Evolutionary conservation across 2,797 vertebrate species (phyloP).

Genomic region (Rhinophrynus dorsalis): DNA sequence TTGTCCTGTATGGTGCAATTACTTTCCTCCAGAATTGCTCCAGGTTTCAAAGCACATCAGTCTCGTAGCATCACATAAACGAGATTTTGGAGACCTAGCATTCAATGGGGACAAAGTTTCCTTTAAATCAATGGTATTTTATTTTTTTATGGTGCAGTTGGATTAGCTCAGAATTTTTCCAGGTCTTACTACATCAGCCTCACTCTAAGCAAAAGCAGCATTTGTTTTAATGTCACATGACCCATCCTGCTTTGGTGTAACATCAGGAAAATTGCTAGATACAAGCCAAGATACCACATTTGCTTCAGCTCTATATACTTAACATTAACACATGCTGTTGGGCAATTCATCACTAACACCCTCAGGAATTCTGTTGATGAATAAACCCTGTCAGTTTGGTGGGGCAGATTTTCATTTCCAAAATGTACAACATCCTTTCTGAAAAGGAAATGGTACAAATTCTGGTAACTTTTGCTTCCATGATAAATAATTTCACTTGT

Average conservation of each 20-base stretch:
- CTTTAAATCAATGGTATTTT: too few species aligned
- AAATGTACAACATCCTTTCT: background rate
- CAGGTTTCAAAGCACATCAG: too few species aligned
- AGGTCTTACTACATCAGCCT: too few species aligned
- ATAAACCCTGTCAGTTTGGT: background rate
- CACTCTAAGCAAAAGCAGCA: too few species aligned
- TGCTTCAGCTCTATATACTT: background rate
- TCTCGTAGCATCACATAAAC: too few species aligned
- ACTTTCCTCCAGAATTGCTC: too few species aligned
- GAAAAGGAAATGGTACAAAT: background rate
- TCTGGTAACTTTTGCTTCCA: background rate
- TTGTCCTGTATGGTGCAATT: too few species aligned
- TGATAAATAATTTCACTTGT: constrained; percentile 15
- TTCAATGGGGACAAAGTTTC: too few species aligned
- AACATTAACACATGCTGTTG: background rate
- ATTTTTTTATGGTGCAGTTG: too few species aligned
- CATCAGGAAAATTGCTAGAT: background rate
- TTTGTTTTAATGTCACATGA: background rate
- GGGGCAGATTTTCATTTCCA: background rate
- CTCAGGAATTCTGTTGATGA: background rate
- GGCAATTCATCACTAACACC: background rate
- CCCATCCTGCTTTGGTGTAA: background rate
- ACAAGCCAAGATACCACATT: too few species aligned
- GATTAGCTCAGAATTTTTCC: too few species aligned
- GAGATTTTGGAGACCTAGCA: too few species aligned